Evolutionary conservation across 2,113 vertebrate species (phyloP).

Genomic region (Cairina moschata): DNA sequence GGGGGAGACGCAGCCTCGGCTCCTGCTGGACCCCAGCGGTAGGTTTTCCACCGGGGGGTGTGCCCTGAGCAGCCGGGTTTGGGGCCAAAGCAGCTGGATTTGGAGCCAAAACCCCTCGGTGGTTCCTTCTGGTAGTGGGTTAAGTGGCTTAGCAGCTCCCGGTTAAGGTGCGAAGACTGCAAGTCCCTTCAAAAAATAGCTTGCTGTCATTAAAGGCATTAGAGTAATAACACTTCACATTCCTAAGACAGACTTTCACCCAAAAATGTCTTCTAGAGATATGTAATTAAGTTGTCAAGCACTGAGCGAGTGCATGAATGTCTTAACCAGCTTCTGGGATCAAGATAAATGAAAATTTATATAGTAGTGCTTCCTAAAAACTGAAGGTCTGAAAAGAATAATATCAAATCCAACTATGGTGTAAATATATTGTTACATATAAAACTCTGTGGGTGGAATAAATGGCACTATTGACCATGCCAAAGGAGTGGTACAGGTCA

Average conservation of each 20-base stretch:
- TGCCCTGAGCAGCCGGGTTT: no score
- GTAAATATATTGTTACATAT: neutral
- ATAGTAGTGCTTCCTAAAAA: neutral
- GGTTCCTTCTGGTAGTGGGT: neutral
- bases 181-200: neutral
- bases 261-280: neutral
- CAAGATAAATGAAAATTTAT: neutral
- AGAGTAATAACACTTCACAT: neutral
- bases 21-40: neutral
- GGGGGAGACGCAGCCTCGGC: neutral
- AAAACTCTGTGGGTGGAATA: neutral
- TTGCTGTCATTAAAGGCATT: neutral
- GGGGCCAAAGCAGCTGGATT: neutral
- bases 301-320: neutral
- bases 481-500: neutral
- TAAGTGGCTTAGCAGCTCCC: neutral
- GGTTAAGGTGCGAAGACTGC: fast-evolving
- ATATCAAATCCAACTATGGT: neutral
- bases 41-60: no score
- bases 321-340: neutral
- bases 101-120: neutral
- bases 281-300: constrained; percentile 21
- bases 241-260: neutral
- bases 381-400: neutral
- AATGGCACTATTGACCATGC: neutral